phyloP scores from a whole-genome alignment of 2,888 invertebrate genomes.

The Campoplex capitator region DNA sequence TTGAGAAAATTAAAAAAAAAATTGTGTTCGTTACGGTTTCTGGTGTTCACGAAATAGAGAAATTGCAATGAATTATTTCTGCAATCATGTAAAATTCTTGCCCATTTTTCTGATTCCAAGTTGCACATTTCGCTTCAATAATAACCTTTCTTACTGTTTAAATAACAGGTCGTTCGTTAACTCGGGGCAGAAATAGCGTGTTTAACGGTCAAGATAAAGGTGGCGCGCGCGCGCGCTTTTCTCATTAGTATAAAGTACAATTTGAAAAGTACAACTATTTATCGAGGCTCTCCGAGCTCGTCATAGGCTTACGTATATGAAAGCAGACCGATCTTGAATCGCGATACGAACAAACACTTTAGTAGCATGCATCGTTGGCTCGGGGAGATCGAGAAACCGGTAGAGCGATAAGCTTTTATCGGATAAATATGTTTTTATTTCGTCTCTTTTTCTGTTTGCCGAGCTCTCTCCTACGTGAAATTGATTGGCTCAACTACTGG shows the following conservation, averaged over 20 bases:
- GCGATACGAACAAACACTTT: slow-evolving; percentile 8
- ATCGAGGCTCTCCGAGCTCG: not conserved
- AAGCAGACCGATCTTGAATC: not conserved
- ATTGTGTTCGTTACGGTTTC: not conserved
- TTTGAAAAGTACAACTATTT: not conserved
- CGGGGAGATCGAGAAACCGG: slow-evolving; percentile 4
- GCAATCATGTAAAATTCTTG: not conserved
- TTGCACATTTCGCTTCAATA: not conserved
- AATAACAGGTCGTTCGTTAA: not conserved
- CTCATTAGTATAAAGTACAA: slow-evolving; percentile 15
- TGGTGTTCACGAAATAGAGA: not conserved
- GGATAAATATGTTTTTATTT: not conserved
- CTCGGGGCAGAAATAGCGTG: slow-evolving; percentile 9
- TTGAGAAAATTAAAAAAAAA: no score
- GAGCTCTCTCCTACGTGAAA: not conserved
- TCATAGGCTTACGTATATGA: not conserved
- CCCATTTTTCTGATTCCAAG: not conserved
- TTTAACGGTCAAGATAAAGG: not conserved
- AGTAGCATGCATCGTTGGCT: not conserved
- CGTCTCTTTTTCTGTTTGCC: not conserved
- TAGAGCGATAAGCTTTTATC: not conserved
- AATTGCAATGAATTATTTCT: not conserved
- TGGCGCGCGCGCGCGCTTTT: not conserved
- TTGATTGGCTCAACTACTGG: slow-evolving; percentile 25
- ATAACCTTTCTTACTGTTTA: not conserved